Evolutionary conservation across 2,113 vertebrate genomes (phyloP), one percentile per base, ranked within the genome.

Genomic region (Toxostoma redivivum): DNA sequence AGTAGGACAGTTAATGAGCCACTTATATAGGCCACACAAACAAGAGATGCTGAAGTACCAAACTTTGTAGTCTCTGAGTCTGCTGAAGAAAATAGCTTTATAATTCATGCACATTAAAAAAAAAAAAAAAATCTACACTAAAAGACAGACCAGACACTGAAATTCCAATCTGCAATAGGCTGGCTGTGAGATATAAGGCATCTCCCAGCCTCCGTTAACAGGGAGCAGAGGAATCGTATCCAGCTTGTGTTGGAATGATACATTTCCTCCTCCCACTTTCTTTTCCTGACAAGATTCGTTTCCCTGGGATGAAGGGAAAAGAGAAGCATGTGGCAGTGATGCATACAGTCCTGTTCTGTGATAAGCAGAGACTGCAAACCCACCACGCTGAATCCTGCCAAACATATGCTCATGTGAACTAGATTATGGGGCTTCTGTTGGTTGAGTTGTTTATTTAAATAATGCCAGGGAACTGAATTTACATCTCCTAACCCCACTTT

Each of bases 361-460:
- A 94, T 96, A 95, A 96, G 86, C 86, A 51, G 58, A 91, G 83
- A 42, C 35, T 65, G 62, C 86, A 92, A 76, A 89, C 35, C 79
- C 79, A 45, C 47, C 74, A 81, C 0, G 0, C 44, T 56, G 64
- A 88, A 77, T 45, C 64, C 81, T 93, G 94, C 90, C 96, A 92
- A 96, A 95, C 88, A 86, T 81, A 90, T 71, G 84, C 84, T 88
- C 74, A 13, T 35, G 64, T 64, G 76, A 88, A 48, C 85, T 35
- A 71, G 38, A 90, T 71, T 73, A 67, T 0, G 2, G 60, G 51
- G 20, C 67, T 95, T 58, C 79, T 88, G 74, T 12, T 81, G 71
- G 62, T 90, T 74, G 66, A 48, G 44, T 47, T 66, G 79, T 81
- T 93, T 86, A 78, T 92, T 93, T 54, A 79, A 88, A 82, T 72